Evolutionary conservation across 2,888 invertebrate species (phyloP), one percentile per base, ranked within the genome.

Genomic region (Cheilosia urbana): DNA sequence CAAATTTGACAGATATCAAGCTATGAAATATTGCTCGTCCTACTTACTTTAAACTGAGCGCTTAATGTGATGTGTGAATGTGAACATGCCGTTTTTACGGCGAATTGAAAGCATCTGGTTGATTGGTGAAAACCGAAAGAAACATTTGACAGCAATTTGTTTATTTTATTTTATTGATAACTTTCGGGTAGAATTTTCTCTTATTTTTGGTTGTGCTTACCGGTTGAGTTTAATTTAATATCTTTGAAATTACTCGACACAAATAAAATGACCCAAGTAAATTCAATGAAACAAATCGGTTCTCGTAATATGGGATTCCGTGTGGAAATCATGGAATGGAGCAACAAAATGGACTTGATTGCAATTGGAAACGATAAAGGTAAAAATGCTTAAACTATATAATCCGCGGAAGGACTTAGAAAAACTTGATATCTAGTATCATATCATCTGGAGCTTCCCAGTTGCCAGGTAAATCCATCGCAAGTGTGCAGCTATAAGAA

Each of bases 291-390:
- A 81, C 90, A 91, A 88, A 90, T 92, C 72, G 91, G 92, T 34
- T 89, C 90, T 1, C 90, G 92, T 49, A 91, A 91, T 80, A 90
- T 92, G 90, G 91, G 91, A 37, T 91, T 91, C 83, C 90, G 89
- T 62, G 96, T 98, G 13, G 96, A 96, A 88, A 93, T 95, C 60
- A 96, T 98, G 96, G 95, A 96, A 88, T 98, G 98, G 98, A 98
- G 97, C 87, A 96, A 97, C 87, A 96, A 97, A 90, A 96, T 98
- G 95, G 98, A 99, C 93, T 94, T 99, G 60, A 94, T 98, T 87
- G 98, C 98, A 7, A 93, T 98, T 77, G 96, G 97, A 55, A 98
- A 97, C 91, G 93, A 94, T 65, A 96, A 96, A 95, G 97, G 97
- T 47, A 47, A 47, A 9, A 11, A 47, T 1, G 13, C 19, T 2